These are phyloP conservation scores for Ploceus nigricollis DNA, from an alignment of 2,113 vertebrate genomes.

Conservation along the genomic window DNA sequence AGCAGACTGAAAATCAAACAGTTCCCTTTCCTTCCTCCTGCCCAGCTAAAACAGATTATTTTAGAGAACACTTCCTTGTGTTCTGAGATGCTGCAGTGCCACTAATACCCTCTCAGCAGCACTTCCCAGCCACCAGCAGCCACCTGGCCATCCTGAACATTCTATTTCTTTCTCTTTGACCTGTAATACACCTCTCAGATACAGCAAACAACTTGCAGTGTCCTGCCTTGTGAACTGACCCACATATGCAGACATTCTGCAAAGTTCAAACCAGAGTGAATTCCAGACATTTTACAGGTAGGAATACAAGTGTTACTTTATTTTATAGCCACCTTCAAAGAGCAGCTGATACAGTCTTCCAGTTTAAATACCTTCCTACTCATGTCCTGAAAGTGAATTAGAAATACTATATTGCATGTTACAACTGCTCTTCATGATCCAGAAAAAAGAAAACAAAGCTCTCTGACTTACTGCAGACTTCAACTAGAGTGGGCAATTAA, in stretches of 20 bases:
- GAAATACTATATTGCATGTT: not conserved
- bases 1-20: not conserved
- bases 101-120: not conserved
- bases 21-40: not conserved
- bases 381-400: not conserved
- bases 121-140: not conserved
- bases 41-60: not conserved
- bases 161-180: not conserved
- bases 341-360: not conserved
- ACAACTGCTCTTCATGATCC: not conserved
- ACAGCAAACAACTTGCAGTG: not conserved
- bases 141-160: not conserved
- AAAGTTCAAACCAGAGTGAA: not conserved
- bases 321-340: not conserved
- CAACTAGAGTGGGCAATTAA: not conserved
- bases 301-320: not conserved
- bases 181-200: not conserved
- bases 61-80: not conserved
- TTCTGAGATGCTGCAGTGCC: not conserved
- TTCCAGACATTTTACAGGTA: conserved; percentile 6
- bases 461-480: not conserved
- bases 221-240: not conserved
- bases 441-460: not conserved
- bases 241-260: not conserved
- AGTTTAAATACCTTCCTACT: not conserved